Conservation (phyloP, 2,888 invertebrate species). For the Agriopis leucophaearia region DNA sequence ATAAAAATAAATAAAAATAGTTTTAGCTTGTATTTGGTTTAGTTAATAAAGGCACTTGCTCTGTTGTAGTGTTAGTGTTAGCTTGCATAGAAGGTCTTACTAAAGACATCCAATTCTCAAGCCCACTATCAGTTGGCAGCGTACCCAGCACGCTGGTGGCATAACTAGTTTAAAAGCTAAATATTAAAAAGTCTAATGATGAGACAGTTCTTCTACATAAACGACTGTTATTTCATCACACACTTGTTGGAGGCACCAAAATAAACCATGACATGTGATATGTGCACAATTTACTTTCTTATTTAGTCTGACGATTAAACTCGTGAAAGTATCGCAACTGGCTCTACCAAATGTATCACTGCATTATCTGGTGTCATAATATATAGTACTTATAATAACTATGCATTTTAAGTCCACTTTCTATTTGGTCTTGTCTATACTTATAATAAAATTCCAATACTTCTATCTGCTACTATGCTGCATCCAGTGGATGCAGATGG, state of each 20-base stretch:
- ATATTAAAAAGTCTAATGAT: not conserved
- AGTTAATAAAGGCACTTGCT: no score
- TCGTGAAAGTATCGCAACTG: conserved; percentile 45
- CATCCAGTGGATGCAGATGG: no score
- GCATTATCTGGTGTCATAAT: conserved; percentile 22
- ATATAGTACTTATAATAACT: conserved; percentile 19
- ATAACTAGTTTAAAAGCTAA: no score
- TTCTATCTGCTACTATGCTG: no score
- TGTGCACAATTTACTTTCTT: conserved; percentile 36
- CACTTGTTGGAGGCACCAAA: conserved; percentile 24
- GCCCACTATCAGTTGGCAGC: no score
- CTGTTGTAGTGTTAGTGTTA: no score
- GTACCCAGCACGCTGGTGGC: no score
- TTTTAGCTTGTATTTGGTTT: no score
- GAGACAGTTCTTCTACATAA: not conserved
- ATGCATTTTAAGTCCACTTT: conserved; percentile 37
- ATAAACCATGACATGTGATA: conserved; percentile 27
- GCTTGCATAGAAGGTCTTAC: no score
- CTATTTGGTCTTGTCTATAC: conserved; percentile 33
- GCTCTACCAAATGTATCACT: not conserved
- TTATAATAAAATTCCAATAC: no score
- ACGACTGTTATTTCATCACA: conserved; percentile 6
- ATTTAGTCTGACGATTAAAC: conserved; percentile 47
- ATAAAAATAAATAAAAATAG: no score
- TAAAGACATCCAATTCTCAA: no score